Conservation (phyloP, 2,113 vertebrate species). For the Saccopteryx bilineata region DNA sequence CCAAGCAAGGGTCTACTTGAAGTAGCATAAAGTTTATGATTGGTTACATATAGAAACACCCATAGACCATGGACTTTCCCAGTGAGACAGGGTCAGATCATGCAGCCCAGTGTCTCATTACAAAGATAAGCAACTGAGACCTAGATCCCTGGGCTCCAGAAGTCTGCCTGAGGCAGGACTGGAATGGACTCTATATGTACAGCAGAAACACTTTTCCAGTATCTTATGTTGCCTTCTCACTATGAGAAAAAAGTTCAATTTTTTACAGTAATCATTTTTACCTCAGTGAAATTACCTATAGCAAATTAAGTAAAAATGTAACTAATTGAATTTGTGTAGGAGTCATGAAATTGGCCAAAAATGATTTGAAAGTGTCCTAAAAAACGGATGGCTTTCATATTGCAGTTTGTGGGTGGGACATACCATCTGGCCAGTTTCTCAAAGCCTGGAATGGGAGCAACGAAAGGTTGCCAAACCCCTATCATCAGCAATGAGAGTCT, state of each 20-base stretch:
- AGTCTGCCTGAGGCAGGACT: neutral
- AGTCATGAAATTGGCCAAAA: neutral
- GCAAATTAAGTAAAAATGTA: slow-evolving; percentile 11
- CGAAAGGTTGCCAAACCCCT: slow-evolving; percentile 56
- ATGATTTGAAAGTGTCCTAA: neutral
- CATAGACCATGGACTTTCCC: neutral
- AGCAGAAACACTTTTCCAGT: neutral
- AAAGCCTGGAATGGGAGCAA: slow-evolving; percentile 55
- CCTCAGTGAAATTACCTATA: neutral
- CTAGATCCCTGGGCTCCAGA: neutral
- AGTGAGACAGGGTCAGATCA: neutral
- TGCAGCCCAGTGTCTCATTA: neutral
- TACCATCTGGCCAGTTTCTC: slow-evolving; percentile 63
- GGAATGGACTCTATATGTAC: neutral
- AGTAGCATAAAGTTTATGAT: neutral
- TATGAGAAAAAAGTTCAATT: slow-evolving; percentile 14
- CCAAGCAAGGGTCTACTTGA: neutral
- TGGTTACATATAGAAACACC: neutral
- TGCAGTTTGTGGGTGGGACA: neutral
- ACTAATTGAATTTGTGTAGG: slow-evolving; percentile 28
- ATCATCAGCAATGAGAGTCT: slow-evolving; percentile 53
- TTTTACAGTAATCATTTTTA: neutral
- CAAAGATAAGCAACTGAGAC: neutral
- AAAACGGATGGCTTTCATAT: neutral
- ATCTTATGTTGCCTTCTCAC: neutral